Base-by-base conservation (phyloP, 2,113 vertebrate genomes). In the Falco punctatus region DNA sequence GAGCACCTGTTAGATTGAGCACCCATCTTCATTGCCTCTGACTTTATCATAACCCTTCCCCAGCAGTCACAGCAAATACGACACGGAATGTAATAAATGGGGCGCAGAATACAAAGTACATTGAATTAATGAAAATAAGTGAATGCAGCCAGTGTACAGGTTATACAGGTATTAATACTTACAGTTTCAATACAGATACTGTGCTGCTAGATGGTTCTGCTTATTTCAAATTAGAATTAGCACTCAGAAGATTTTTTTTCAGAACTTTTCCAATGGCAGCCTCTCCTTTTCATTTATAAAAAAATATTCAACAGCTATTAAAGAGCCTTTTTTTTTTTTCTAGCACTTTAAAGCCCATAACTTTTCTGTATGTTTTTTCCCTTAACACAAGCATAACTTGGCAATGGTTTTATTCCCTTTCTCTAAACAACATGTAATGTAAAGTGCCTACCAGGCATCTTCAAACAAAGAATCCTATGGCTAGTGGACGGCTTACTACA, bases 1-100 rank as follows among this genome's bases (percentile, higher is more conserved):
- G 98, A 98, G 96, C 98, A 98, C 98, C 98, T 98, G 98, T 97
- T 98, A 97, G 81, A 80, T 86, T 86, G 82, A 96, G 94, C 88
- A 96, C 92, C 95, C 92, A 96, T 97, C 96, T 94, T 93, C 97
- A 55, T 88, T 96, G 96, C 97, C 87, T 86, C 64, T 49, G 83
- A 88, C 85, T 96, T 95, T 72, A 95, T 82, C 13, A 35, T 74
- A 94, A 95, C 91, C 95, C 85, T 90, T 75, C 91, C 94, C 70
- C 0, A 0, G 77, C 79, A 95, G 90, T 11, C 87, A 90, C 82
- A 84, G 95, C 88, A 98, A 97, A 96, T 85, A 95, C 23, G 57
- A 92, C 85, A 81, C 10, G 85, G 81, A 94, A 82, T 74, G 61
- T 73, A 94, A 96, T 92, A 97, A 97, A 96, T 84, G 77, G 83